A percentile compares a stretch with the other conserved stretches of the same genome.
Conservation (phyloP, 2,888 invertebrate genomes). For the Allolobophora icterica region DNA sequence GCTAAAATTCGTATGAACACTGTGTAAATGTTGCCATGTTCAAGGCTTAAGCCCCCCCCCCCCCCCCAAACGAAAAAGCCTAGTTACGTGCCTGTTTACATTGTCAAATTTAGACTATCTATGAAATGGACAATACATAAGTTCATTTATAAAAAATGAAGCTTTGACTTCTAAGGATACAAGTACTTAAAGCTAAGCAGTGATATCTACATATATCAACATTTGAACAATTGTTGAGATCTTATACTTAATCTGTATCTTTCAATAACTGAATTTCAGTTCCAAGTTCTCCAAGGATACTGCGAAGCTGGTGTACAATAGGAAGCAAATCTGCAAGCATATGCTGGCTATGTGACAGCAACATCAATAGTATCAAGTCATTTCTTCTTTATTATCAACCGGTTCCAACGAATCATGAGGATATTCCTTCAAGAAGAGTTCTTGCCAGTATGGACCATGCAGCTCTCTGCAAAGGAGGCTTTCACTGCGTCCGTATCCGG, state of each 20-base stretch:
- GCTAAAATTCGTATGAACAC: no score
- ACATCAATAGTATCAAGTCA: neutral
- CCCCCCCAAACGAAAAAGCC: no score
- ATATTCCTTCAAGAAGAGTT: neutral
- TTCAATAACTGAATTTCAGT: slow-evolving; percentile 18
- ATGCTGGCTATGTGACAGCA: neutral
- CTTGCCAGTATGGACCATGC: slow-evolving; percentile 21
- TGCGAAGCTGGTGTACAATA: slow-evolving; percentile 8
- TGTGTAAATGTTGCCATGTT: no score
- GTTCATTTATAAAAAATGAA: neutral
- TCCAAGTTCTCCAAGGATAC: neutral
- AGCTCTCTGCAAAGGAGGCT: neutral
- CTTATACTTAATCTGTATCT: neutral
- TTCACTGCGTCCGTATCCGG: neutral
- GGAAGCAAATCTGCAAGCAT: slow-evolving; percentile 5
- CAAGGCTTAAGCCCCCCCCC: no score
- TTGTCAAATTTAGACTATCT: neutral
- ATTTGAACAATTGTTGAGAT: no score
- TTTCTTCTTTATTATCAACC: slow-evolving; percentile 22
- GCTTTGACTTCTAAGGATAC: neutral
- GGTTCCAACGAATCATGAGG: neutral
- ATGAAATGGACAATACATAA: neutral
- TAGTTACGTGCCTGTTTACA: no score
- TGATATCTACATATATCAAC: neutral
- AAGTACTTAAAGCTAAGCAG: neutral